phyloP scores from a whole-genome alignment of 2,888 invertebrate species.

The Epinotia bilunana region DNA sequence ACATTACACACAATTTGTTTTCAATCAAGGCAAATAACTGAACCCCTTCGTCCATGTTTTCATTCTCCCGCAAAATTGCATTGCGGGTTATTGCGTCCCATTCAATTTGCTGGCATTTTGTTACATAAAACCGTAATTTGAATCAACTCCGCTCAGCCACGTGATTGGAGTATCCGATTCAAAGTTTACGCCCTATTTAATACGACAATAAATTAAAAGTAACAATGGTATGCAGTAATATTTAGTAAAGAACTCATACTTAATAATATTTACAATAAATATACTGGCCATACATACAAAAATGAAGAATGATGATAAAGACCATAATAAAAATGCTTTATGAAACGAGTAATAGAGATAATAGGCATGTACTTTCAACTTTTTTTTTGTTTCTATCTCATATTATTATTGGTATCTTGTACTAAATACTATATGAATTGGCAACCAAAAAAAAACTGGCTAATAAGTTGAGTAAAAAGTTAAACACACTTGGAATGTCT shows the following conservation, averaged over 20 bases:
- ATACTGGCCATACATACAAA: too few species aligned
- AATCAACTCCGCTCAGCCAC: slow-evolving; percentile 20
- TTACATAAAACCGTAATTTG: slow-evolving; percentile 24
- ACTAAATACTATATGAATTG: too few species aligned
- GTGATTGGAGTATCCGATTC: slow-evolving; percentile 22
- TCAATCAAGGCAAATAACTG: slow-evolving; percentile 12
- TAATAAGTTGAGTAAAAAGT: too few species aligned
- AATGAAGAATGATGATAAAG: too few species aligned
- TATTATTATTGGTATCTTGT: too few species aligned
- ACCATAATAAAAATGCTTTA: too few species aligned
- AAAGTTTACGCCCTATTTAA: slow-evolving; percentile 22
- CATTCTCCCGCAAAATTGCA: slow-evolving; percentile 34
- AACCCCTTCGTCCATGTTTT: slow-evolving; percentile 16
- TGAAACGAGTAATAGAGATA: too few species aligned
- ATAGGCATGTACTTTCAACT: too few species aligned
- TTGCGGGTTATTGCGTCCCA: slow-evolving; percentile 11
- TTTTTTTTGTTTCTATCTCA: too few species aligned
- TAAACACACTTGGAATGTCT: neutral
- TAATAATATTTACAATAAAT: neutral
- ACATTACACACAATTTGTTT: slow-evolving; percentile 20
- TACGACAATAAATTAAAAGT: slow-evolving; percentile 1
- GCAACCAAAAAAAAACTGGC: too few species aligned
- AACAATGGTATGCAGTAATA: neutral
- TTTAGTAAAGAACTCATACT: neutral
- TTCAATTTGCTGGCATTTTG: slow-evolving; percentile 29